Conservation (phyloP, 2,888 invertebrate species). For the Arge pagana region DNA sequence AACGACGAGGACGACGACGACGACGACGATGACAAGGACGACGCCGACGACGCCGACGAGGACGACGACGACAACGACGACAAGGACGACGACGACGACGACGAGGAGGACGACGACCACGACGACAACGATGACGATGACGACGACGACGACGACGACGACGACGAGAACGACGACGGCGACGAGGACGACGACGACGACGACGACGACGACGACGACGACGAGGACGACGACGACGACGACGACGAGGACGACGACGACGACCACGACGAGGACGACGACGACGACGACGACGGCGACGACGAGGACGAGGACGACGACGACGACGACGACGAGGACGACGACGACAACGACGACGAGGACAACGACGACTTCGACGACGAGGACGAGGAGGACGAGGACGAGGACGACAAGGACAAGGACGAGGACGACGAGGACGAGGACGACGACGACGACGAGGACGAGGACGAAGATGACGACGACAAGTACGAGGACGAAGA, state of each 20-base stretch:
- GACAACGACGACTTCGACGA: no score
- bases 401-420: not conserved
- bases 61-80: no score
- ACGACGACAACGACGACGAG: no score
- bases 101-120: not conserved
- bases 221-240: not conserved
- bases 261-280: not conserved
- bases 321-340: not conserved
- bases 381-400: not conserved
- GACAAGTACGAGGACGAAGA: no score
- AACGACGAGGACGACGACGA: no score
- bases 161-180: not conserved
- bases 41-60: no score
- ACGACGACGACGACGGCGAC: not conserved
- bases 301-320: not conserved
- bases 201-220: not conserved
- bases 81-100: no score
- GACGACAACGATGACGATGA: not conserved
- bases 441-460: not conserved
- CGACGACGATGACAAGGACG: no score
- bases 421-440: not conserved
- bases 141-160: not conserved
- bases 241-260: not conserved
- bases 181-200: not conserved
- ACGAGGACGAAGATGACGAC: no score